Percentiles rank a stretch among this genome's conserved stretches.
These are phyloP conservation scores for Olivierus martensii DNA, from an alignment of 1,140 invertebrate species.

Conservation along the genomic window DNA sequence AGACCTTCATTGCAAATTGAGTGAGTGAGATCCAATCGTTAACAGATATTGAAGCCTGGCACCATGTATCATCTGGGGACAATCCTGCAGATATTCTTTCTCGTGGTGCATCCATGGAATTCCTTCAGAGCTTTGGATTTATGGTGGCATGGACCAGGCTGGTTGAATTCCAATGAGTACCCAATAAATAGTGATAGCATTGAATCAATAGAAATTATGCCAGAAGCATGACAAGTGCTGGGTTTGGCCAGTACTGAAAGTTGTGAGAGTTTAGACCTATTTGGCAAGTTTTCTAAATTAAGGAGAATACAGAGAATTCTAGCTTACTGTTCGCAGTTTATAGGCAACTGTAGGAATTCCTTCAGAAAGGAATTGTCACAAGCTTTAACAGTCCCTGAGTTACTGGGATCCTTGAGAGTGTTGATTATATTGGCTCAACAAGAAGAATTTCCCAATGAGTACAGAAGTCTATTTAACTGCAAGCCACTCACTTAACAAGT, in stretches of 20 bases:
- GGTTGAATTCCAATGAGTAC: too few relatives aligned
- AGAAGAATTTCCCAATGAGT: neutral
- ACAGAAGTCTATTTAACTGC: neutral
- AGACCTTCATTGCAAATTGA: too few relatives aligned
- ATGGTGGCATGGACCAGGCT: neutral
- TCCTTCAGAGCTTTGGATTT: too few relatives aligned
- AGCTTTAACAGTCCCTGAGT: neutral
- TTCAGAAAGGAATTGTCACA: too few relatives aligned
- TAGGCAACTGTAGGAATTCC: neutral
- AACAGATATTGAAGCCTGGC: too few relatives aligned
- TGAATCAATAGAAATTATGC: too few relatives aligned
- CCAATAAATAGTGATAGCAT: too few relatives aligned
- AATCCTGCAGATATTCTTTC: too few relatives aligned
- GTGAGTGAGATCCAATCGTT: too few relatives aligned
- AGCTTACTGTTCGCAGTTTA: neutral
- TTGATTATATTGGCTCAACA: neutral
- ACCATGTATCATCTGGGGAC: too few relatives aligned
- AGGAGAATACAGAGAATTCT: neutral
- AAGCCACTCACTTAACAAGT: neutral
- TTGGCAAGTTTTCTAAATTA: neutral
- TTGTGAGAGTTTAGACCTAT: neutral
- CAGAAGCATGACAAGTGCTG: neutral
- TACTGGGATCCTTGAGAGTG: too few relatives aligned
- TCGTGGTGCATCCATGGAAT: too few relatives aligned
- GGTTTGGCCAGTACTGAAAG: neutral